These are phyloP conservation scores for Anarhynchus alexandrinus DNA, from an alignment of 2,113 vertebrate species.

Conservation along the genomic window DNA sequence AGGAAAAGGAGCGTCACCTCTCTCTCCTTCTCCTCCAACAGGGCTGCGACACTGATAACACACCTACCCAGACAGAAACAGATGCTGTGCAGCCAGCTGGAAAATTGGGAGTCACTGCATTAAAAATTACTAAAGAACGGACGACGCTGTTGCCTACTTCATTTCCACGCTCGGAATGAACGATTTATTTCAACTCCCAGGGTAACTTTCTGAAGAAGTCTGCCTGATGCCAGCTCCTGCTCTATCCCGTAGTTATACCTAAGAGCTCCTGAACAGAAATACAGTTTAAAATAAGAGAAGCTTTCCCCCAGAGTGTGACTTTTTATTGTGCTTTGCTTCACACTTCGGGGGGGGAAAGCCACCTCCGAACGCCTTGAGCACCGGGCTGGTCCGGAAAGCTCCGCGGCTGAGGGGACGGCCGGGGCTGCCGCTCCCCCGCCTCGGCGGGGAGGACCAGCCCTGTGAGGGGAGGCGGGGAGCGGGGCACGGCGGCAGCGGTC, in stretches of 20 bases:
- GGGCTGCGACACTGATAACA: neutral
- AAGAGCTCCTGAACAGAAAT: neutral
- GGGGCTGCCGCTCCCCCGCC: neutral
- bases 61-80: neutral
- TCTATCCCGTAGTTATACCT: accelerated
- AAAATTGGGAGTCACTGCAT: neutral
- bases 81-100: neutral
- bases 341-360: neutral
- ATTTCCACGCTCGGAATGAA: neutral
- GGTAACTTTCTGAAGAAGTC: neutral
- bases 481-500: neutral
- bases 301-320: accelerated
- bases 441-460: neutral
- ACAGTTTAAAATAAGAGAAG: neutral
- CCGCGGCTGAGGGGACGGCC: accelerated
- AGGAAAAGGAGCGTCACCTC: neutral
- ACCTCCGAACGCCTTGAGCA: neutral
- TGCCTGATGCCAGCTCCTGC: neutral
- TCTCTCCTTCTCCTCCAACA: neutral
- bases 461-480: neutral
- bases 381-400: neutral
- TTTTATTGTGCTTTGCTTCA: neutral
- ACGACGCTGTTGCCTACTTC: neutral
- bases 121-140: neutral
- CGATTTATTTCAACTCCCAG: neutral